phyloP scores from a whole-genome alignment of 2,113 vertebrate species.

The Varanus salvator region DNA sequence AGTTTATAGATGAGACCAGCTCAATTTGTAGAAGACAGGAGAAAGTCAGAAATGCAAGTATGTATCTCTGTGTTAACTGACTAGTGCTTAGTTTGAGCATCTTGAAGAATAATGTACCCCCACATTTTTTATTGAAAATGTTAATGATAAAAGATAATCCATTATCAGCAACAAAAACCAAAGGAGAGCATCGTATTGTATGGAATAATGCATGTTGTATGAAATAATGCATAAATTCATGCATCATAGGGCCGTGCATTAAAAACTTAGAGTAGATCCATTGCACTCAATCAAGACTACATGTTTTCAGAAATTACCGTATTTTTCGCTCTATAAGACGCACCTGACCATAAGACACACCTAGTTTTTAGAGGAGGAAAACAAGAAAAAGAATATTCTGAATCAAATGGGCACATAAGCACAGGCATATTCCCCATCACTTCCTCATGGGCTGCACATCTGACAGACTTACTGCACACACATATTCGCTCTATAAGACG shows the following conservation, averaged over 20 bases:
- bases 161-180: conserved; percentile 67
- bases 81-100: conserved; percentile 61
- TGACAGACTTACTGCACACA: too few relatives aligned
- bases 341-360: too few relatives aligned
- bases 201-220: too few relatives aligned
- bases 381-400: too few relatives aligned
- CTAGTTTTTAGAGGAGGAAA: too few relatives aligned
- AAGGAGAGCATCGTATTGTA: conserved; percentile 43
- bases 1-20: conserved; percentile 80
- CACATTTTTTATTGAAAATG: conserved; percentile 77
- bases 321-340: too few relatives aligned
- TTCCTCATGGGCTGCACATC: too few relatives aligned
- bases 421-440: too few relatives aligned
- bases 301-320: background rate
- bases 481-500: too few relatives aligned
- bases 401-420: too few relatives aligned
- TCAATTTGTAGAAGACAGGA: conserved; percentile 73
- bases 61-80: conserved; percentile 48
- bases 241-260: background rate
- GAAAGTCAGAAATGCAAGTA: conserved; percentile 46
- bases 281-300: background rate
- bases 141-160: conserved; percentile 78
- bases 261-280: background rate
- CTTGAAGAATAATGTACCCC: conserved; percentile 75
- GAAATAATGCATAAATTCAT: too few relatives aligned